Evolutionary conservation across 2,888 invertebrate species (phyloP), one percentile per base, ranked within the genome.

Genomic region (Sesia apiformis): DNA sequence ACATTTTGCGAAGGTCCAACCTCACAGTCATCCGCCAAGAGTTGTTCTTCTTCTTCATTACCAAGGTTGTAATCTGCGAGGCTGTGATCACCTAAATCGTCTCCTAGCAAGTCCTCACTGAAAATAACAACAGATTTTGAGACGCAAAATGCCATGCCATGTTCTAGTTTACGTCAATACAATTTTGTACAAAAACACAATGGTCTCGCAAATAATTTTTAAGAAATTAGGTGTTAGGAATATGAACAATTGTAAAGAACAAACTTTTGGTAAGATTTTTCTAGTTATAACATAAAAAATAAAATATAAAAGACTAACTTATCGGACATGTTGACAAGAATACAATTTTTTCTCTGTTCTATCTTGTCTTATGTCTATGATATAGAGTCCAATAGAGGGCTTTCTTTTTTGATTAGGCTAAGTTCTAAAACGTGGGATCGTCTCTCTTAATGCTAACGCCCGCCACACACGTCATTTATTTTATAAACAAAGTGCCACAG

Each of bases 101-200:
- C 90, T 56, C 78, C 85, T 62, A 90, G 73, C 64, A 90, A 81
- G 64, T 90, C 90, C 68, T 90, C 90, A 77, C 90, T 90, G 81
- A 5, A 78, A 23, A 23, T 1, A 61, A 51, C 4, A 23, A n/a
- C 6, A 46, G 23, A 46, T 41, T 52, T 49, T 51, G 8, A 52
- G 4, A 52, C n/a, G 49, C 41, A 42, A 51, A 8, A 55, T 51
- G 53, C 23, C 52, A 39, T 53, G 40, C n/a, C 42, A 38, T 38
- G 8, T 2, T 6, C 1, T 2, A n/a, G 49, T 8, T 50, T 50
- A 38, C 50, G 38, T 50, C 50, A 50, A 39, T 38, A 8, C 5
- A 38, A 50, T 39, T 38, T 6, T 50, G 38, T 38, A 50, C 50
- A 38, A 38, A 7, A 23, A 23, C 23, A 23, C 23, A 23, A 23